phyloP scores from a whole-genome alignment of 2,888 invertebrate genomes.

The Pedicia rivosa region DNA sequence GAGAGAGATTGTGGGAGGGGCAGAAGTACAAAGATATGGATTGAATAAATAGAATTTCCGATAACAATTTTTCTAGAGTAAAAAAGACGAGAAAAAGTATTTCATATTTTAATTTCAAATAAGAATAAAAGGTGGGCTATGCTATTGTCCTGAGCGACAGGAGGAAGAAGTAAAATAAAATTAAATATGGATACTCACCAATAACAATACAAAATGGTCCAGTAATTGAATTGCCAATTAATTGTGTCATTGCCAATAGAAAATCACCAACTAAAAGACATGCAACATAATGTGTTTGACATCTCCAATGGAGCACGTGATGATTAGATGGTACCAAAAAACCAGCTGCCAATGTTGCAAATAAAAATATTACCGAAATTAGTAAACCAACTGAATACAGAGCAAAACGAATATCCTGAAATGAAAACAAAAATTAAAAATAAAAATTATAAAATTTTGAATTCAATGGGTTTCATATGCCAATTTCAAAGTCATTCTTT shows the following conservation, averaged over 20 bases:
- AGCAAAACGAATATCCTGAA: constrained; percentile 41
- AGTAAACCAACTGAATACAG: constrained; percentile 64
- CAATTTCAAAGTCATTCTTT: background rate
- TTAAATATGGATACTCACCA: constrained; percentile 37
- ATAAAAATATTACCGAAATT: constrained; percentile 65
- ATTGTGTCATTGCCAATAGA: constrained; percentile 60
- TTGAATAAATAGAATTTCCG: no score
- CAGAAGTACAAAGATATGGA: no score
- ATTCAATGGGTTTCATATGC: no score
- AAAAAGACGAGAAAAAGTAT: no score
- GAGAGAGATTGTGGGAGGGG: no score
- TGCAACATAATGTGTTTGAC: constrained; percentile 74
- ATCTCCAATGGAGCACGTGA: constrained; percentile 77
- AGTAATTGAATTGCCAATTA: constrained; percentile 43
- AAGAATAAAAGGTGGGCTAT: no score
- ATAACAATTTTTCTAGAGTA: no score
- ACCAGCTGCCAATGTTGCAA: constrained; percentile 63
- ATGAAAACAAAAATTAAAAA: constrained; percentile 3
- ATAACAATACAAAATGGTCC: constrained; percentile 45
- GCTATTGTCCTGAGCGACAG: no score
- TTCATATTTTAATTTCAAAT: no score
- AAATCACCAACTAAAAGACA: constrained; percentile 69
- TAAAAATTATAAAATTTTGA: background rate
- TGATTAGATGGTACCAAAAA: constrained; percentile 66
- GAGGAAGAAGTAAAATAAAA: background rate